These are phyloP conservation scores for Synaphobranchus kaupii DNA, from an alignment of 2,797 vertebrate species.

Conservation along the genomic window DNA sequence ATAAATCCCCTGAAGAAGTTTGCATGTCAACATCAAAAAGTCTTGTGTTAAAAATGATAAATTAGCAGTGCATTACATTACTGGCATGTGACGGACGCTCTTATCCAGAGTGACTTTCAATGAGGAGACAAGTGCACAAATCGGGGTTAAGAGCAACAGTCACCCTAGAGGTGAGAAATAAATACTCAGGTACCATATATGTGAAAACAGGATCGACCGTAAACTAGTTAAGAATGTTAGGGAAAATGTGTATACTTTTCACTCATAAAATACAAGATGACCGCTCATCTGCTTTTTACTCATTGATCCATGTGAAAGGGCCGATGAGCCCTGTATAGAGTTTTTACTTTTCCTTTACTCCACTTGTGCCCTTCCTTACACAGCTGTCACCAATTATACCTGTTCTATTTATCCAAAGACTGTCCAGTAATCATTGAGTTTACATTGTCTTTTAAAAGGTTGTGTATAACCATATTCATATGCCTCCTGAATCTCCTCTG, in stretches of 20 bases:
- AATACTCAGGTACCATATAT: background rate
- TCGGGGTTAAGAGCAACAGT: too few species aligned
- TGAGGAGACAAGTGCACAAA: too few species aligned
- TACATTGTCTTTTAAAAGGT: background rate
- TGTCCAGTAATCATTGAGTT: constrained; percentile 9
- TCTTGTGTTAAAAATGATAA: too few species aligned
- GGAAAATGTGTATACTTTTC: background rate
- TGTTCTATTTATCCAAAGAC: background rate
- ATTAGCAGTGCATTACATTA: too few species aligned
- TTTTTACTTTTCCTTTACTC: background rate
- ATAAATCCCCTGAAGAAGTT: background rate
- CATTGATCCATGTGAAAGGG: too few species aligned
- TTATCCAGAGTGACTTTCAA: too few species aligned
- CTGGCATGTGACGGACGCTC: too few species aligned
- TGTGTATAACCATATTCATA: background rate
- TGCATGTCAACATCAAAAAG: too few species aligned
- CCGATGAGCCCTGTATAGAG: too few species aligned
- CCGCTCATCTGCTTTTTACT: background rate
- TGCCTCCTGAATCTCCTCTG: background rate
- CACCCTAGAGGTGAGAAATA: too few species aligned
- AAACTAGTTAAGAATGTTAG: background rate
- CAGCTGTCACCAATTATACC: background rate
- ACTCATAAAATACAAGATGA: background rate
- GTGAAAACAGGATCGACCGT: background rate
- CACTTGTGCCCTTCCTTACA: background rate